Base-by-base conservation (phyloP, 2,888 invertebrate genomes). In the Phyto melanocephala region DNA sequence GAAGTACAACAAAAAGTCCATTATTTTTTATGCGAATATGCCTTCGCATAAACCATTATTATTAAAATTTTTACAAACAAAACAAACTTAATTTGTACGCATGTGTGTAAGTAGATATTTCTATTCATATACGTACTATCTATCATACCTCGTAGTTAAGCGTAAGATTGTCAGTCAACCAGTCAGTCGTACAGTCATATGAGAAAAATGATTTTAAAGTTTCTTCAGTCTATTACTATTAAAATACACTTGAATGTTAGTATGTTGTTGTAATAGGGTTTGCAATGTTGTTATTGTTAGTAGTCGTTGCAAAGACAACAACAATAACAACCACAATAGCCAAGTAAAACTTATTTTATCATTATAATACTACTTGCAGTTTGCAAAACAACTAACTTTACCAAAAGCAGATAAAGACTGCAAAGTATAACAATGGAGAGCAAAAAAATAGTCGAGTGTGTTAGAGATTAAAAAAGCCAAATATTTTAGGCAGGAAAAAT, bases 221-320 rank as follows among this genome's bases (percentile, higher is more conserved):
- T 68, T 74, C 7, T 58, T 72, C 52, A 65, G 67, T 58, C 76
- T 70, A 65, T 68, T 56, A 15, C 68, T 63, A n/a, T 65, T 40
- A 63, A 42, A 75, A 65, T 80, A 63, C 75, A 80, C 70, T 80
- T 80, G 80, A 63, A 56, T 24, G 45, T 15, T 35, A 28, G 58
- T 45, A 33, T 77, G n/a, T 67, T 72, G 58, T 72, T 79, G 33
- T 37, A 54, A 35, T 58, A 42, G 71, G 47, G 79, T 45, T 58
- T 56, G 33, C 24, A 40, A 62, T 1, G 22, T 63, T 45, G 60
- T 37, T 60, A 35, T 17, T 76, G 42, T 42, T 22, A 42, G 24
- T 68, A 52, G 28, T 52, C 33, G 40, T 52, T 58, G 17, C 56
- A 47, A 67, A 28, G 2, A 37, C 20, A 35, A 58, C 37, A 52